These are phyloP conservation scores for Creontiades dilutus DNA, from an alignment of 2,888 invertebrate genomes.

Conservation along the genomic window DNA sequence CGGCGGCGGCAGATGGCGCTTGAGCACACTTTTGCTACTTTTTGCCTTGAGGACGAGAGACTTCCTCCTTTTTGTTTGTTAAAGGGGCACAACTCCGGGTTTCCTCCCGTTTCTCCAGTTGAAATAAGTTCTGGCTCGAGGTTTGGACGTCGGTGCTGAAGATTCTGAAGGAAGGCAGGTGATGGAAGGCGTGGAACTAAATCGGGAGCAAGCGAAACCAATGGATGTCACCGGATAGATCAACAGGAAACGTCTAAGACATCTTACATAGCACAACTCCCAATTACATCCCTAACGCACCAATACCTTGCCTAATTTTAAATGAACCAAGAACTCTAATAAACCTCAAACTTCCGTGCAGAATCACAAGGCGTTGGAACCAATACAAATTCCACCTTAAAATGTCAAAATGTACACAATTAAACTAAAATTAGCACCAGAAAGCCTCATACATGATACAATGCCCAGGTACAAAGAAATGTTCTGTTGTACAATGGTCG, in stretches of 20 bases:
- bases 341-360: too few relatives aligned
- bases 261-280: background rate
- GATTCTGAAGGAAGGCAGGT: constrained; percentile 2
- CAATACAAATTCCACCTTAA: too few relatives aligned
- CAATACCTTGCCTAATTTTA: too few relatives aligned
- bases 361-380: too few relatives aligned
- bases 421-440: too few relatives aligned
- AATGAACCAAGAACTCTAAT: too few relatives aligned
- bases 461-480: too few relatives aligned
- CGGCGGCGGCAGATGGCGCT: constrained; percentile 66
- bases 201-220: background rate
- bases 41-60: constrained; percentile 47
- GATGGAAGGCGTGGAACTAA: background rate
- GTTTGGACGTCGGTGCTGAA: background rate
- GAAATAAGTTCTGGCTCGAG: background rate
- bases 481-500: too few relatives aligned
- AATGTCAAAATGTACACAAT: too few relatives aligned
- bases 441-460: too few relatives aligned
- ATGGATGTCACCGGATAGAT: background rate
- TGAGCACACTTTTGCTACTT: constrained; percentile 70
- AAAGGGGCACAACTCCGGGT: constrained; percentile 44
- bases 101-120: background rate
- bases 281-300: too few relatives aligned
- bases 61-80: constrained; percentile 59
- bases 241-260: background rate